Conservation (phyloP, 37 sponge, comb jelly and placozoan genomes). For the Trichoplax adhaerens region DNA sequence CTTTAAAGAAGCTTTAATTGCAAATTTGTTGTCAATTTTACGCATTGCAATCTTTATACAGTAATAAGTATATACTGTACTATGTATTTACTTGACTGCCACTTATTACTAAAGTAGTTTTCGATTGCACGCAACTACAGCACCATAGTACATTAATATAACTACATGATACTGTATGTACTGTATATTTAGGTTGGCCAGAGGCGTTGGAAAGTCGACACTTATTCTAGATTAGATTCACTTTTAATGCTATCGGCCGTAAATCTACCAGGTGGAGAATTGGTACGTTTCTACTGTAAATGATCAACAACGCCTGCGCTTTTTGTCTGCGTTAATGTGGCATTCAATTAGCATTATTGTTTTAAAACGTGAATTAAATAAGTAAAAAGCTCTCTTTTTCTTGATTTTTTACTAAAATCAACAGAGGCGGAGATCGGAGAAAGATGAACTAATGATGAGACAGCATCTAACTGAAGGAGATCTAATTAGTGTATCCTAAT, state of each 20-base stretch:
- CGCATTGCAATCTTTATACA: too few relatives aligned
- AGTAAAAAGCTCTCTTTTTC: not conserved
- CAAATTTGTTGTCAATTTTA: too few relatives aligned
- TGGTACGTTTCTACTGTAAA: slow-evolving; percentile 17
- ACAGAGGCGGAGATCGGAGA: slow-evolving; percentile 52
- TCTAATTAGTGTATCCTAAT: slow-evolving; percentile 34
- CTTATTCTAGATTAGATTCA: slow-evolving; percentile 65
- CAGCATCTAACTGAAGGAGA: slow-evolving; percentile 82
- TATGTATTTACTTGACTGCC: too few relatives aligned
- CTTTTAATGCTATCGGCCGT: slow-evolving; percentile 79
- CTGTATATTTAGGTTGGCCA: slow-evolving; percentile 31
- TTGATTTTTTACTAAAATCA: not conserved
- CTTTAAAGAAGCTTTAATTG: too few relatives aligned
- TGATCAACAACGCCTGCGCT: not conserved
- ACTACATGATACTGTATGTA: not conserved
- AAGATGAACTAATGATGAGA: slow-evolving; percentile 94
- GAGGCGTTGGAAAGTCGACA: slow-evolving; percentile 93
- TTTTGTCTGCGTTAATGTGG: not conserved
- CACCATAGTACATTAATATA: not conserved
- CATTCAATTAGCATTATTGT: not conserved
- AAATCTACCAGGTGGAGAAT: slow-evolving; percentile 83
- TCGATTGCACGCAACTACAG: too few relatives aligned
- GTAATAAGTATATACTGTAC: too few relatives aligned
- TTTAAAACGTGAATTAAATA: not conserved
- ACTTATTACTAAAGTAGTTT: too few relatives aligned